A percentile compares a stretch with the other conserved stretches of the same genome.
These are phyloP conservation scores for Megaleporinus macrocephalus DNA, from an alignment of 2,113 vertebrate genomes.

Conservation along the genomic window DNA sequence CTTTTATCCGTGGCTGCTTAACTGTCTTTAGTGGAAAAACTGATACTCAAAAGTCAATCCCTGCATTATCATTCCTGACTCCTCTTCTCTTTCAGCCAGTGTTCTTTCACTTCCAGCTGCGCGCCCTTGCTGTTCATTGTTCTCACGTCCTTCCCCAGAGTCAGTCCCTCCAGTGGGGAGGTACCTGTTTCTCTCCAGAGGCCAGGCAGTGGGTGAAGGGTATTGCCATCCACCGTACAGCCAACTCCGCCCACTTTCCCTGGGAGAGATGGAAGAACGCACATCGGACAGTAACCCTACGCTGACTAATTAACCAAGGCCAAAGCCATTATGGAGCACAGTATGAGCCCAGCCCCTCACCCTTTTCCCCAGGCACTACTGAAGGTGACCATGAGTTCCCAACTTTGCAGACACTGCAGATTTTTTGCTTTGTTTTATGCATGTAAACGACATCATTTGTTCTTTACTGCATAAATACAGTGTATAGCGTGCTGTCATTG, in stretches of 20 bases:
- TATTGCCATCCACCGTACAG: not conserved
- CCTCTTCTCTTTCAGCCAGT: conserved; percentile 5
- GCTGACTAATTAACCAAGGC: conserved; percentile 46
- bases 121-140: conserved; percentile 36
- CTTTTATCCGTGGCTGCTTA: conserved; percentile 24
- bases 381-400: conserved; percentile 44
- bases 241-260: not conserved
- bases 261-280: conserved; percentile 15
- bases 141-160: conserved; percentile 31
- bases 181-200: not conserved
- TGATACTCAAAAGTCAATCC: not conserved
- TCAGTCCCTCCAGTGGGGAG: conserved; percentile 4
- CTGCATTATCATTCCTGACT: conserved; percentile 1
- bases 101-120: not conserved
- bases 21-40: conserved; percentile 19
- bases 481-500: too few relatives aligned
- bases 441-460: not conserved
- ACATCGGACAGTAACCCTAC: conserved; percentile 41
- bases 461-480: not conserved
- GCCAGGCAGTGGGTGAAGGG: conserved; percentile 27
- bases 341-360: conserved; percentile 15
- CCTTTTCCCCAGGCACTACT: not conserved
- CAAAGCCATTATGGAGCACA: conserved; percentile 35
- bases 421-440: not conserved
- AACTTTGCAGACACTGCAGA: not conserved